Base-by-base conservation (phyloP, 2,888 invertebrate species). In the Leptogaster cylindrica region DNA sequence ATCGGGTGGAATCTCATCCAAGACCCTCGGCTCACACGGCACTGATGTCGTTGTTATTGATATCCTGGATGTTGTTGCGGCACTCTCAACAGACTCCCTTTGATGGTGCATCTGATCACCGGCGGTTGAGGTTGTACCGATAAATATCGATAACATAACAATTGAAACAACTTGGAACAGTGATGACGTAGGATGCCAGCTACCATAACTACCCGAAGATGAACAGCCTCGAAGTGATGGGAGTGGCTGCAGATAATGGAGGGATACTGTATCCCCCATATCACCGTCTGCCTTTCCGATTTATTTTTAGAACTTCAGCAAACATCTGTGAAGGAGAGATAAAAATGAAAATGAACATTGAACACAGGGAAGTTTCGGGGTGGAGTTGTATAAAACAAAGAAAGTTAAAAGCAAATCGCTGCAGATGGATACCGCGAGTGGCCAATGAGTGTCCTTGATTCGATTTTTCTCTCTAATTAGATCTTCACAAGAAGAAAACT, bases 1-100 rank as follows among this genome's bases (percentile, higher is more conserved):
- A 72, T 79, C 79, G 41, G 78, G 75, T 71, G 81, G 79, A 66
- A 77, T 73, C 69, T 79, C 74, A 41, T 81, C 81, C 52, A 81
- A 72, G 31, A 80, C 76, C 71, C 73, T 77, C 2, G 81, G 77
- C 58, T 81, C 81, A 68, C 81, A 81, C 52, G 67, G 64, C 51
- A 68, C 64, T 14, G 67, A 44, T n/a, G 65, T 41, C 36, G 61
- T 20, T 8, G 69, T 52, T 14, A 70, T 36, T 58, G 72, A 14
- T 58, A 69, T 5, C 27, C 69, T 65, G 25, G 71, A 52, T 67
- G 65, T 69, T 65, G 52, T 70, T 51, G 64, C 46, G 41, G 51
- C 71, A 50, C 68, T 68, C 28, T 31, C 27, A 41, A 58, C 23
- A 2, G 58, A 39, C 2, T 58, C 58, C 39, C 41, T 39, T 5